These are phyloP conservation scores for Linurgus olivaceus DNA, from an alignment of 2,797 vertebrate genomes.

Conservation along the genomic window DNA sequence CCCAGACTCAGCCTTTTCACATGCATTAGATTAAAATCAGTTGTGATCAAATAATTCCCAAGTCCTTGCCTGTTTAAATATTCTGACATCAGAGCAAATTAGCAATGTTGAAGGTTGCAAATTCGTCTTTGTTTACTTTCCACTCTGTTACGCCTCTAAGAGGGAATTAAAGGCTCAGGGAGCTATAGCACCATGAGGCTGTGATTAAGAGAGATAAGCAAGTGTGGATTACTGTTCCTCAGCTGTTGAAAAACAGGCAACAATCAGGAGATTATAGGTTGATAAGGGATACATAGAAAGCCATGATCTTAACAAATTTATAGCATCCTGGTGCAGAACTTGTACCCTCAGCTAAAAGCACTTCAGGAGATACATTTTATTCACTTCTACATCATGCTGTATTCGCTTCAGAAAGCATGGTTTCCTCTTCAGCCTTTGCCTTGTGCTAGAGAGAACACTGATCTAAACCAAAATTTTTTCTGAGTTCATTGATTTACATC, in stretches of 20 bases:
- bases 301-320: conserved; percentile 69
- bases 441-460: neutral
- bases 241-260: conserved; percentile 77
- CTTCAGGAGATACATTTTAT: neutral
- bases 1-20: conserved; percentile 72
- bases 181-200: conserved; percentile 72
- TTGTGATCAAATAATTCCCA: conserved; percentile 79
- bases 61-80: conserved; percentile 78
- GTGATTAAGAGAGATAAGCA: conserved; percentile 82
- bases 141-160: conserved; percentile 78
- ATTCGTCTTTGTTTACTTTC: conserved; percentile 85
- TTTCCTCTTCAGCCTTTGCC: neutral
- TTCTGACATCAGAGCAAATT: conserved; percentile 85
- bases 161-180: conserved; percentile 83
- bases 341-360: neutral
- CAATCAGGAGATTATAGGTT: conserved; percentile 79
- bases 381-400: neutral
- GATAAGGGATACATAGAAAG: conserved; percentile 73
- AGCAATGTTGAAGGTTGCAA: conserved; percentile 79
- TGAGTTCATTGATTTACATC: neutral
- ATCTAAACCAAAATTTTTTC: neutral
- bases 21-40: conserved; percentile 78
- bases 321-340: conserved; percentile 38
- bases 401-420: neutral
- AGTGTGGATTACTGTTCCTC: conserved; percentile 80